Evolutionary conservation across 1,140 invertebrate species (phyloP).

Genomic region (Antheraea mylitta): DNA sequence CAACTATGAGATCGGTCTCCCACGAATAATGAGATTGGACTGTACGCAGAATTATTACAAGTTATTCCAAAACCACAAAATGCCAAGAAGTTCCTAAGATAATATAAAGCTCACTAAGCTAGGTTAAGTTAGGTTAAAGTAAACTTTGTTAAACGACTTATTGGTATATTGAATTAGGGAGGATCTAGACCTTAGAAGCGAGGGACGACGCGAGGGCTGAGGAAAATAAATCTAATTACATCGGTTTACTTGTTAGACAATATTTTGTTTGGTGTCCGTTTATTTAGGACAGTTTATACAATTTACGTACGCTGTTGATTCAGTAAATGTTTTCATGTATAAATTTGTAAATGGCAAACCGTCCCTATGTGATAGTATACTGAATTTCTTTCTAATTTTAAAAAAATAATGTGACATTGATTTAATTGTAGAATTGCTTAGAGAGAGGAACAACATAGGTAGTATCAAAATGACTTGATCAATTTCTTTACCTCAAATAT

Average conservation of each 20-base stretch:
- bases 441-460: too few relatives aligned
- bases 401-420: too few relatives aligned
- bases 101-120: not conserved
- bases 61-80: not conserved
- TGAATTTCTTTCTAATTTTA: too few relatives aligned
- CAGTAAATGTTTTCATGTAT: not conserved
- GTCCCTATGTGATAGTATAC: too few relatives aligned
- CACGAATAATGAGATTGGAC: too few relatives aligned
- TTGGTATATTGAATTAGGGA: not conserved
- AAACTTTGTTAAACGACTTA: not conserved
- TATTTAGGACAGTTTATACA: not conserved
- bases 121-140: not conserved
- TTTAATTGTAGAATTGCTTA: too few relatives aligned
- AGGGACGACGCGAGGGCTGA: not conserved
- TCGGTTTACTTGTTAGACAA: not conserved
- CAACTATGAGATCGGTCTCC: too few relatives aligned
- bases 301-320: not conserved
- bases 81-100: not conserved
- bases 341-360: too few relatives aligned
- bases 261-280: not conserved
- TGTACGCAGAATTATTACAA: not conserved
- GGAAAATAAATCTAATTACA: not conserved
- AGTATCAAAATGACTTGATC: too few relatives aligned
- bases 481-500: too few relatives aligned
- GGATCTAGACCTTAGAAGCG: conserved; percentile 1